Evolutionary conservation across 2,797 vertebrate genomes (phyloP), one percentile per base, ranked within the genome.

Genomic region (Phrynocephalus guinanensis): DNA sequence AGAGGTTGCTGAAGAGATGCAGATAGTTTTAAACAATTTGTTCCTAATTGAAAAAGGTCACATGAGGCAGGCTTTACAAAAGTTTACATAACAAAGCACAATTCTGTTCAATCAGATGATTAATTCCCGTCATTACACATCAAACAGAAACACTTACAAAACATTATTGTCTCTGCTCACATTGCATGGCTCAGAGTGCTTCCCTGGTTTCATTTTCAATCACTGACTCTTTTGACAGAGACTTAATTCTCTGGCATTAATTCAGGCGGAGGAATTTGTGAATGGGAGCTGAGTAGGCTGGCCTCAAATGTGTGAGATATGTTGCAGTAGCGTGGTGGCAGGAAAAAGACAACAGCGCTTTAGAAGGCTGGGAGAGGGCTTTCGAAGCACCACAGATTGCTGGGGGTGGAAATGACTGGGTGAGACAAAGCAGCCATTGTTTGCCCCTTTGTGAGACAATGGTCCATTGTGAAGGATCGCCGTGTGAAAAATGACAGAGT

Each of bases 31-130:
- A 95, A 95, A 96, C 96, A 96, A 95, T 94, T 93, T 95, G 96
- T 95, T 95, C 94, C 91, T 95, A 87, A 94, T 93, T 92, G 95
- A 94, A 94, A 95, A 95, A 95, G 96, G 97, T 97, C 96, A 96
- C 87, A 95, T 93, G 94, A 95, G 96, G 95, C 91, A 91, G 97
- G 95, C 96, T 95, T 97, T 97, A 97, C 96, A 97, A 97, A 88
- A 98, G 96, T 97, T 97, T 97, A 97, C 96, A 95, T 96, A 96
- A 98, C 97, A 98, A 98, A 97, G 96, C 96, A 91, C 95, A 95
- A 95, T 97, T 97, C 96, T 96, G 93, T 95, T 93, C 95, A 94
- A 94, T 91, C 94, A 97, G 97, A 97, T 96, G 95, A 97, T 97
- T 97, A 95, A 97, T 98, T 97, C 96, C 96, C 86, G 76, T 95